phyloP scores from a whole-genome alignment of 1,140 invertebrate genomes.

The Achatina immaculata region DNA sequence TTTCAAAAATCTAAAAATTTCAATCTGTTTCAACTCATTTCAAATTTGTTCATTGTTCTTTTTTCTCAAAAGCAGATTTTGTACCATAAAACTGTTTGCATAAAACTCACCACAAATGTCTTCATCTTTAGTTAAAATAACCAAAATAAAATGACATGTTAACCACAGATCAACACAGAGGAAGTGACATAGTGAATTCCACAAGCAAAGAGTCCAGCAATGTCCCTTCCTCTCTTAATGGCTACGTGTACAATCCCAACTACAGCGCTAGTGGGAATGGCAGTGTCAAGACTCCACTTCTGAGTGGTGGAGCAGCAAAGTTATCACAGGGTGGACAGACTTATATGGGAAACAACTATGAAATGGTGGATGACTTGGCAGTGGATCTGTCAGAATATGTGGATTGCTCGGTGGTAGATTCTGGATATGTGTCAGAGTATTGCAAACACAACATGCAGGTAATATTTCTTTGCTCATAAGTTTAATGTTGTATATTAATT shows the following conservation, averaged over 20 bases:
- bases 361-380: slow-evolving; percentile 68
- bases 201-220: slow-evolving; percentile 29
- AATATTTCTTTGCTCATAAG: not conserved
- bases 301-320: not conserved
- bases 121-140: too few relatives aligned
- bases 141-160: too few relatives aligned
- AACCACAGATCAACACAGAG: slow-evolving; percentile 23
- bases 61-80: too few relatives aligned
- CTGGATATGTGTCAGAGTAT: slow-evolving; percentile 66
- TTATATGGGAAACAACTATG: slow-evolving; percentile 38
- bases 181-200: slow-evolving; percentile 27
- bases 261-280: slow-evolving; percentile 28
- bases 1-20: too few relatives aligned
- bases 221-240: slow-evolving; percentile 38
- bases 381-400: slow-evolving; percentile 75
- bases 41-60: too few relatives aligned
- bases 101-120: too few relatives aligned
- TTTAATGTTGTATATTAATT: too few relatives aligned
- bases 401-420: slow-evolving; percentile 65
- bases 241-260: slow-evolving; percentile 36
- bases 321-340: slow-evolving; percentile 32
- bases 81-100: too few relatives aligned
- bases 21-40: too few relatives aligned
- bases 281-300: slow-evolving; percentile 32
- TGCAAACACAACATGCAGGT: slow-evolving; percentile 67